These are phyloP conservation scores for Meandrusa payeni DNA, from an alignment of 2,888 invertebrate genomes.

Conservation along the genomic window DNA sequence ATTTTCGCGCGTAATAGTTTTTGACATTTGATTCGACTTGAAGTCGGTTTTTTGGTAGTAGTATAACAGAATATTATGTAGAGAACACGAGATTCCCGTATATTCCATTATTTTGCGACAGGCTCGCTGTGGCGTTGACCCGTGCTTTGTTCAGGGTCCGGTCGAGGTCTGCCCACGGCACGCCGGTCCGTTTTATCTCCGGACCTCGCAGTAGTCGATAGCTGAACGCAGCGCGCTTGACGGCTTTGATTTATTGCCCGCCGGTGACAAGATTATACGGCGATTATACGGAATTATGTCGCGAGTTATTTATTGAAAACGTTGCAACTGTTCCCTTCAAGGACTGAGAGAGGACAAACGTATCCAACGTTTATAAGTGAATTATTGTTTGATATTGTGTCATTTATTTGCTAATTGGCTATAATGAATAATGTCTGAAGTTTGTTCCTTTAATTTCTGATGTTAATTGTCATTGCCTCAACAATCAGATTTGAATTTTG, in stretches of 20 bases:
- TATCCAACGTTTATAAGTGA: too few species aligned
- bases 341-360: background rate
- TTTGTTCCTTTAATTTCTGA: too few species aligned
- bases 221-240: constrained; percentile 36
- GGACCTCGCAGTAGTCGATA: constrained; percentile 32
- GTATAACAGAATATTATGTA: too few species aligned
- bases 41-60: too few species aligned
- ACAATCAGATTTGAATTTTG: too few species aligned
- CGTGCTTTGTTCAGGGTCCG: constrained; percentile 59
- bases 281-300: constrained; percentile 23
- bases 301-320: constrained; percentile 19
- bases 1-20: too few species aligned
- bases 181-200: constrained; percentile 16
- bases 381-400: too few species aligned
- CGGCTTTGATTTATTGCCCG: constrained; percentile 34
- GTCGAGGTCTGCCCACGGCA: constrained; percentile 30
- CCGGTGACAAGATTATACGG: constrained; percentile 27
- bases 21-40: too few species aligned
- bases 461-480: too few species aligned
- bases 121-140: constrained; percentile 56
- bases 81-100: too few species aligned
- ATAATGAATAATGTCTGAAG: too few species aligned
- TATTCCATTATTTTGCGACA: background rate
- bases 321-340: constrained; percentile 8
- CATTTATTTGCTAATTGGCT: too few species aligned